phyloP scores from a whole-genome alignment of 2,888 invertebrate species.

The Cremastinae sp. region DNA sequence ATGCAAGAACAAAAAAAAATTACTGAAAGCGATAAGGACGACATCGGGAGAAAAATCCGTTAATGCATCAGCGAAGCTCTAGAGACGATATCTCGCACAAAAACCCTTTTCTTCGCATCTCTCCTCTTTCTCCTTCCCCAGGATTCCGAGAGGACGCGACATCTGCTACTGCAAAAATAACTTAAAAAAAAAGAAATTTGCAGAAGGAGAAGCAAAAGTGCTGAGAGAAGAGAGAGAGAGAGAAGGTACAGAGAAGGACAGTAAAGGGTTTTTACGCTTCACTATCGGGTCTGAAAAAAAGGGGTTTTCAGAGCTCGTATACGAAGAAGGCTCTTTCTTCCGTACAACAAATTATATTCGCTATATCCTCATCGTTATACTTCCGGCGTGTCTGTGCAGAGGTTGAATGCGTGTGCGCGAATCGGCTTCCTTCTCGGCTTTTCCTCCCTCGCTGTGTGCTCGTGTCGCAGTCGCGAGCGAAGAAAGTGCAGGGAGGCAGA shows the following conservation, averaged over 20 bases:
- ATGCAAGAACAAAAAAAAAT: too few species aligned
- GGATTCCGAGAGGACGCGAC: conserved; percentile 45
- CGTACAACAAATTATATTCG: conserved; percentile 30
- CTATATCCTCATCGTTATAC: conserved; percentile 42
- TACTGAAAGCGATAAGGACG: background rate
- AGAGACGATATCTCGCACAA: conserved; percentile 24
- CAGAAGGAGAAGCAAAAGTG: conserved; percentile 27
- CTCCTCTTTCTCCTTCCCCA: conserved; percentile 26
- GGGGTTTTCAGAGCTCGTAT: conserved; percentile 49
- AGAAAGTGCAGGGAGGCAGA: conserved; percentile 48
- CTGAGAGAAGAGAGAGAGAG: conserved; percentile 10
- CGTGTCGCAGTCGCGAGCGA: conserved; percentile 59
- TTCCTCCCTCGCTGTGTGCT: conserved; percentile 33
- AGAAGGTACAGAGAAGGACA: conserved; percentile 26
- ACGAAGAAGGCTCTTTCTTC: conserved; percentile 45
- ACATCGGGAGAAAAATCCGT: conserved; percentile 11
- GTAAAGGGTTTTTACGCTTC: conserved; percentile 38
- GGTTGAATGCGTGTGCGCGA: too few species aligned
- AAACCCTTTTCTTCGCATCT: conserved; percentile 11
- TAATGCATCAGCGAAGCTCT: conserved; percentile 2
- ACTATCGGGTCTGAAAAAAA: conserved; percentile 41
- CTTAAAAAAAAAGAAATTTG: conserved; percentile 35
- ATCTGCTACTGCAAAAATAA: conserved; percentile 58
- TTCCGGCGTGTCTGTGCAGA: conserved; percentile 16
- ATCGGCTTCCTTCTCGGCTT: conserved; percentile 46